Conservation (phyloP, 2,888 invertebrate species). For the Drosophila buzzatii region DNA sequence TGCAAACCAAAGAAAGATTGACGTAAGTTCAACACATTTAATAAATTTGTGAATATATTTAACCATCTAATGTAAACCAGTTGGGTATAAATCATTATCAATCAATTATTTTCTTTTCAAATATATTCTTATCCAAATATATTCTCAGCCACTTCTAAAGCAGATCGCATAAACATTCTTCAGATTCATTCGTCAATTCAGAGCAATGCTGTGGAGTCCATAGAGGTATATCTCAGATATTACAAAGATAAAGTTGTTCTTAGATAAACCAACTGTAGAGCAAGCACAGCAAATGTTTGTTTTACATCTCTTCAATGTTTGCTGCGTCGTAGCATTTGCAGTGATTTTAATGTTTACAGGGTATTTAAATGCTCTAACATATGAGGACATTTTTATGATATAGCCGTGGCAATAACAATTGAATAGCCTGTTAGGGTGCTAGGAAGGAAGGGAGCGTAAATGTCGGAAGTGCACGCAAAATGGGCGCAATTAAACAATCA, state of each 20-base stretch:
- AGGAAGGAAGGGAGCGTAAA: conserved; percentile 24
- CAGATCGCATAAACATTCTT: no score
- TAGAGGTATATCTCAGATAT: not conserved
- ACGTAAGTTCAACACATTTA: no score
- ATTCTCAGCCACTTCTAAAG: no score
- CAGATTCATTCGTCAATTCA: no score
- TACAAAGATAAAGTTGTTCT: not conserved
- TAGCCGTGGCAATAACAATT: conserved; percentile 22
- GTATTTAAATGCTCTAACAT: conserved; percentile 10
- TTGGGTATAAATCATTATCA: not conserved
- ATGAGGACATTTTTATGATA: conserved; percentile 10
- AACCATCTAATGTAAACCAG: no score
- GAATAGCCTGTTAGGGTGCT: conserved; percentile 10
- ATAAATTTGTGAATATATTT: no score
- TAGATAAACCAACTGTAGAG: not conserved
- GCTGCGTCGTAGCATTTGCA: not conserved
- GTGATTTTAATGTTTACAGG: conserved; percentile 6
- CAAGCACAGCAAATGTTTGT: not conserved
- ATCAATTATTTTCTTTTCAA: not conserved
- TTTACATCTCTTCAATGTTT: not conserved
- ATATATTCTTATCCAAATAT: no score
- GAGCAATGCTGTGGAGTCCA: no score
- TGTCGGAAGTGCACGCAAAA: conserved; percentile 73
- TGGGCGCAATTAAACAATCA: conserved; percentile 81
- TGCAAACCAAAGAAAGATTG: no score